Base-by-base conservation (phyloP, 2,888 invertebrate species). In the Helicoverpa assulta region DNA sequence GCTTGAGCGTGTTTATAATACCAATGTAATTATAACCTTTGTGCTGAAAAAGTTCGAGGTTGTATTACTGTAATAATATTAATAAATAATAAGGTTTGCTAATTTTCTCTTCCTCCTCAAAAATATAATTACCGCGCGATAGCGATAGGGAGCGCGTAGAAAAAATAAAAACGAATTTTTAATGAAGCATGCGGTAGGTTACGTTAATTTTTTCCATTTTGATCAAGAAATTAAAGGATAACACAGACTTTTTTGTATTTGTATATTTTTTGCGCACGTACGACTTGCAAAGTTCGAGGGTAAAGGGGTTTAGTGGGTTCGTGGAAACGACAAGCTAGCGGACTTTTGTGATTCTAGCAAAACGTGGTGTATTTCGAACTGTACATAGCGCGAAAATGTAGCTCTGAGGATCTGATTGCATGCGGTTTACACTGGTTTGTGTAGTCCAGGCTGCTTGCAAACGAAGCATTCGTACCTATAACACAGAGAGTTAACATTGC, bases 71-170 rank as follows among this genome's bases (percentile, higher is more conserved):
- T 53, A 69, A 71, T 67, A 81, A 64, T 57, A 56, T 76, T 47
- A 80, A 69, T 79, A 73, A 63, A 76, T 77, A 67, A 80, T 70
- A 64, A 73, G 65, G 68, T 69, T 71, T 64, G 74, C 73, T 78
- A 81, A 82, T 84, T 85, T 82, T 73, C 79, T 76, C 59, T 60
- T 73, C 70, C 69, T 75, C 54, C 67, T 73, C 65, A 70, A 75
- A 84, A 82, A 83, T 81, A 80, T 82, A 86, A 85, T 85, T 81
- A 84, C 73, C 64, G 72, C 78, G 63, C 67, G 62, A 72, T 73
- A 70, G 70, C n/a, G n/a, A n/a, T n/a, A n/a, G 67, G 60, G 73
- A 61, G 59, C 29, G 16, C 68, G 56, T 70, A 66, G 71, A 76
- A 79, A 81, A 76, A 76, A 78, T 76, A 76, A 80, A 82, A 81